Base-by-base conservation (phyloP, 2,797 vertebrate species). In the Denticeps clupeoides region DNA sequence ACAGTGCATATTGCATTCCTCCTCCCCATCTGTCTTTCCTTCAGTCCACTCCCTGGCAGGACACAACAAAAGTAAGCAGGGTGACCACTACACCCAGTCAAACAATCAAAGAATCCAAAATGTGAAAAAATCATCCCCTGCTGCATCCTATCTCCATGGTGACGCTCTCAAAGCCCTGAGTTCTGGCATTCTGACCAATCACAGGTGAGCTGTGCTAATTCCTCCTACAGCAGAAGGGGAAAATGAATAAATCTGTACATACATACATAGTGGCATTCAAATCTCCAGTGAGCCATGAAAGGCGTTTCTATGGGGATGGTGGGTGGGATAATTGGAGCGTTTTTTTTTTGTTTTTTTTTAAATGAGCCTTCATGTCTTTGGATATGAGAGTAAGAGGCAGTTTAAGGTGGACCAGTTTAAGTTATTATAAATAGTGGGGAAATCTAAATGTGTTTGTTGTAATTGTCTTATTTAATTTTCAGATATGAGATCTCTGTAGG, bases 121-220 rank as follows among this genome's bases (percentile, higher is more conserved):
- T 64, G 51, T 1, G 33, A 24, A 16, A 4, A 59, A 28, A 62
- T 68, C 71, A 55, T 67, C 72, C 56, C 51, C 64, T 8, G 0
- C 41, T 12, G 23, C 26, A 1, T 53, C 23, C 0, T 11, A 50
- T 70, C 65, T 35, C 4, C 18, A 44, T 16, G 49, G 13, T 1
- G 6, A 75, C 47, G 40, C 1, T 47, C 41, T 53, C 2, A 37
- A 56, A 62, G 65, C 77, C 24, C 68, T 62, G 48, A 64, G 63
- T 53, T 73, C 64, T 44, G 64, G 72, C 21, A 64, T 69, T 54
- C 57, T 32, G 51, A 55, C 49, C 2, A 60, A 63, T 53, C 67
- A 37, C 55, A 66, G 67, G 82, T 85, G 58, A 82, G 83, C 82
- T 59, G 59, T 51, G 33, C n/a, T n/a, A n/a, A n/a, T n/a, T n/a